Evolutionary conservation across 1,140 invertebrate genomes (phyloP).

Genomic region (Ips typographus): DNA sequence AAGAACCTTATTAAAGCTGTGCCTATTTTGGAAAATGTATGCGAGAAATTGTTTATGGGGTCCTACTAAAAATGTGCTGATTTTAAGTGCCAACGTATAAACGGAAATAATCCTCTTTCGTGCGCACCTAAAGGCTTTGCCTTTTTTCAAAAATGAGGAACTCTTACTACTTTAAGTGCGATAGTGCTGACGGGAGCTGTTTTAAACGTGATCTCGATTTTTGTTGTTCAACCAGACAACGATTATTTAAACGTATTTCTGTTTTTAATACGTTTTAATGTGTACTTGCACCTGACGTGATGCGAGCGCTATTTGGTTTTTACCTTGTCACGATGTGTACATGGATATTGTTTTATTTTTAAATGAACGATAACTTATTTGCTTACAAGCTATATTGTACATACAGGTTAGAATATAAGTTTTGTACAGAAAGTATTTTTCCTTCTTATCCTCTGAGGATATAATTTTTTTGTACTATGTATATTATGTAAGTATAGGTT

Average conservation of each 20-base stretch:
- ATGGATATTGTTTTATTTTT: constrained; percentile 40
- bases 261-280: constrained; percentile 9
- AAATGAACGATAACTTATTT: constrained; percentile 51
- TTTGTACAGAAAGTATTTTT: constrained; percentile 52
- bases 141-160: neutral
- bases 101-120: neutral
- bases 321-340: constrained; percentile 13
- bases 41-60: neutral
- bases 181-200: constrained; percentile 2
- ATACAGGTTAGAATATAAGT: constrained; percentile 44
- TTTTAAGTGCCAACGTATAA: constrained; percentile 49
- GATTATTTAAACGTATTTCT: constrained; percentile 33
- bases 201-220: constrained; percentile 29
- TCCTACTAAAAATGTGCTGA: constrained; percentile 41
- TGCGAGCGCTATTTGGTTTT: neutral
- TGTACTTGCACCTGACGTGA: neutral
- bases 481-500: constrained; percentile 54
- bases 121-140: neutral
- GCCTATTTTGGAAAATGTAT: constrained; percentile 42
- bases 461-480: constrained; percentile 54
- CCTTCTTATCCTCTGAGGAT: constrained; percentile 45
- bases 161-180: neutral
- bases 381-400: constrained; percentile 50
- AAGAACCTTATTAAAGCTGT: constrained; percentile 47
- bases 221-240: constrained; percentile 24